These are phyloP conservation scores for Drosophila austrosaltans DNA, from an alignment of 2,888 invertebrate genomes.

Conservation along the genomic window DNA sequence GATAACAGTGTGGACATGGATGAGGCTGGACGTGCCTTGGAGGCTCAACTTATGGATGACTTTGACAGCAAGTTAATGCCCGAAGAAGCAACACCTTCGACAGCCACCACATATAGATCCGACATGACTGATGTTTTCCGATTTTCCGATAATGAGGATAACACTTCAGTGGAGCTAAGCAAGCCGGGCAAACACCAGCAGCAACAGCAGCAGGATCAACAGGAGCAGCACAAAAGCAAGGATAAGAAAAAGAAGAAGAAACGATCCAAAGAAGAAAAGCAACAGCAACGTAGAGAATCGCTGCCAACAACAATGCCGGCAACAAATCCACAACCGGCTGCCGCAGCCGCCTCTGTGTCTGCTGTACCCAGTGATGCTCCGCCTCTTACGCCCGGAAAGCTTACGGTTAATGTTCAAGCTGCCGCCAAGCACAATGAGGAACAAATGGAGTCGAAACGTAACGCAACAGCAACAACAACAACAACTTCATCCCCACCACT, in stretches of 20 bases:
- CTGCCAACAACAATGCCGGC: conserved; percentile 37
- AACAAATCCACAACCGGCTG: neutral
- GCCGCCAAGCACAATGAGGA: conserved; percentile 64
- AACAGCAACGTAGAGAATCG: conserved; percentile 82
- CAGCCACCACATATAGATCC: conserved; percentile 81
- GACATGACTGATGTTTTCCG: conserved; percentile 86
- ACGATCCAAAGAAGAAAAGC: conserved; percentile 90
- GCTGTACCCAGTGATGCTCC: neutral
- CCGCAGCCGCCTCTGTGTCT: neutral
- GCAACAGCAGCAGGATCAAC: conserved; percentile 14
- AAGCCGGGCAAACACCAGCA: conserved; percentile 26
- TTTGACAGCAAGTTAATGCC: conserved; percentile 85
- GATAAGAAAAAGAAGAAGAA: conserved; percentile 94
- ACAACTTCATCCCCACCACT: conserved; percentile 70
- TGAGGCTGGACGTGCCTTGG: conserved; percentile 92
- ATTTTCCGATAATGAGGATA: conserved; percentile 86
- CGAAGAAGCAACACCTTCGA: conserved; percentile 82
- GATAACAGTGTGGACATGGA: conserved; percentile 92
- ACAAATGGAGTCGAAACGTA: conserved; percentile 70
- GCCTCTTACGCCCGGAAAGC: conserved; percentile 58
- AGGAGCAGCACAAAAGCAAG: conserved; percentile 84
- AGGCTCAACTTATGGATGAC: conserved; percentile 91
- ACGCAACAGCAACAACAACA: conserved; percentile 64
- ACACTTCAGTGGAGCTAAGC: conserved; percentile 84
- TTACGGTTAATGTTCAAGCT: conserved; percentile 79